These are phyloP conservation scores for Tapirus indicus DNA, from an alignment of 2,797 vertebrate species.

Conservation along the genomic window DNA sequence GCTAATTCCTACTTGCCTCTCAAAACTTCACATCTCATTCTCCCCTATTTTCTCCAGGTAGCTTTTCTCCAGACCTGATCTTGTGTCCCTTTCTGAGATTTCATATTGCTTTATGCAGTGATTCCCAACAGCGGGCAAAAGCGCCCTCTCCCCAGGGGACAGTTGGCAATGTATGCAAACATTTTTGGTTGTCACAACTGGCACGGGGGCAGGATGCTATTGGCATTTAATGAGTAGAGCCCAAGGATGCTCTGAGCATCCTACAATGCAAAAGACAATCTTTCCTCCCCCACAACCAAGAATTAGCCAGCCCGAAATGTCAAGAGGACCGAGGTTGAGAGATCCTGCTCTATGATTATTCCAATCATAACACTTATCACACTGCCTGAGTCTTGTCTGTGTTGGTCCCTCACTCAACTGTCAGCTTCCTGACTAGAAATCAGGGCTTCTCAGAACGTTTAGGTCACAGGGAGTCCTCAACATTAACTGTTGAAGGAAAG, in stretches of 20 bases:
- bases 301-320: background rate
- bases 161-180: background rate
- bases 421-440: slow-evolving; percentile 14
- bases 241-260: background rate
- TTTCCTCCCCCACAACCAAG: background rate
- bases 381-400: background rate
- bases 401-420: background rate
- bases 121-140: background rate
- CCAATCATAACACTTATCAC: background rate
- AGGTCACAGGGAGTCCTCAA: background rate
- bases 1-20: background rate
- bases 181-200: background rate
- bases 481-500: background rate
- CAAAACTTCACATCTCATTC: background rate
- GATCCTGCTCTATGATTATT: background rate
- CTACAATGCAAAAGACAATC: background rate
- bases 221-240: background rate
- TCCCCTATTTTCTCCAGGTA: background rate
- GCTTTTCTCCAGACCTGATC: background rate
- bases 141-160: background rate
- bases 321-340: background rate
- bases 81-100: background rate
- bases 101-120: background rate
- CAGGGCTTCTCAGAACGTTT: background rate
- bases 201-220: background rate